Base-by-base conservation (phyloP, 2,797 vertebrate genomes). In the Pipistrellus pipistrellus region DNA sequence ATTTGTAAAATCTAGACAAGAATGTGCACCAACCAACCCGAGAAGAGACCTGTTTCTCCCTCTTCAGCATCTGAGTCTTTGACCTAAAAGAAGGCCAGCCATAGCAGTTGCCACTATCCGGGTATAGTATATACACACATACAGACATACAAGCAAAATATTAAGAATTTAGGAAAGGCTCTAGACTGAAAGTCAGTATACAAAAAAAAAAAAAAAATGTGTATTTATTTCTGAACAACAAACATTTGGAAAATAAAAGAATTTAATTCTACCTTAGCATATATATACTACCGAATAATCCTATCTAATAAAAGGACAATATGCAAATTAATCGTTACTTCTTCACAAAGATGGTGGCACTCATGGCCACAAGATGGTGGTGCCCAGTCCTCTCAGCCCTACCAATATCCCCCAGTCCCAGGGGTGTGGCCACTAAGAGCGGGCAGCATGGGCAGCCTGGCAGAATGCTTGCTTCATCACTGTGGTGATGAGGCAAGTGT, bases 1-100 rank as follows among this genome's bases (percentile, higher is more conserved):
- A 38, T 76, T 78, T 71, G 38, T 89, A 91, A 93, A 95, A 80
- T 68, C 32, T 41, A 93, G 27, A 25, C 69, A 89, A 78, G 35
- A 85, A 80, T 51, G 27, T 55, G 13, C 20, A 77, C 23, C 35
- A 91, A 84, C 11, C 46, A 93, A 30, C 30, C 41, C 18, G 1
- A 71, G n/a, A 12, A 76, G 57, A 8, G 55, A 89, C 23, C 2
- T 32, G 8, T 87, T 81, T 91, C 81, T 92, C n/a, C 11, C 41
- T 86, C 68, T 35, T 69, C 20, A 62, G n/a, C 11, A 66, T 66
- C 4, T 27, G 30, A 85, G 46, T 55, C 53, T 35, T 80, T 95
- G 55, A 57, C 69, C 85, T 85, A 72, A 85, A 83, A 35, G 78
- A 88, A 95, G 17, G 8, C 57, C 84, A 46, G 0, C 17, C 55